These are phyloP conservation scores for Diarsia rubi DNA, from an alignment of 2,888 invertebrate genomes.

Conservation along the genomic window DNA sequence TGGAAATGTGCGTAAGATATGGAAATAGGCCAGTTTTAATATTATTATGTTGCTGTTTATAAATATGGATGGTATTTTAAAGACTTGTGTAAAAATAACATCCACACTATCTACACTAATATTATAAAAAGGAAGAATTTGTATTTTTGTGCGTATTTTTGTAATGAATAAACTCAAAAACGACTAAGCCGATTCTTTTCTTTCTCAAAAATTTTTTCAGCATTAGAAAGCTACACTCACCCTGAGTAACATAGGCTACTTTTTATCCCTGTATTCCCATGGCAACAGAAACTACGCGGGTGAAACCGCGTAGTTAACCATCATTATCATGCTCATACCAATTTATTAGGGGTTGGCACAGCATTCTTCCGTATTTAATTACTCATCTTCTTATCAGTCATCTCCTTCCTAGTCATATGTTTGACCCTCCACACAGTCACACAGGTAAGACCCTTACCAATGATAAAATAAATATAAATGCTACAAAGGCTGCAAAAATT, in stretches of 20 bases:
- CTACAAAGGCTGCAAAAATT: conserved; percentile 25
- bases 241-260: too few relatives aligned
- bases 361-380: not conserved
- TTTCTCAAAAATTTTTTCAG: too few relatives aligned
- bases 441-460: not conserved
- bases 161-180: too few relatives aligned
- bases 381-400: not conserved
- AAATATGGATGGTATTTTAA: not conserved
- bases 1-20: conserved; percentile 45
- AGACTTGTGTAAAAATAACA: not conserved
- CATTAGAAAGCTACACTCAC: too few relatives aligned
- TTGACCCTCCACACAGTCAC: not conserved
- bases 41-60: not conserved
- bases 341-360: not conserved
- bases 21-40: conserved; percentile 28
- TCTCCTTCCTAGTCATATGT: not conserved
- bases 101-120: too few relatives aligned
- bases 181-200: too few relatives aligned
- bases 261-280: too few relatives aligned
- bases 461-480: not conserved
- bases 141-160: too few relatives aligned
- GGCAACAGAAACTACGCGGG: too few relatives aligned
- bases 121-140: too few relatives aligned
- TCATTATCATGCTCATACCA: not conserved
- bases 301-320: too few relatives aligned